These are phyloP conservation scores for Melanostoma mellinum DNA, from an alignment of 2,888 invertebrate genomes.

Conservation along the genomic window DNA sequence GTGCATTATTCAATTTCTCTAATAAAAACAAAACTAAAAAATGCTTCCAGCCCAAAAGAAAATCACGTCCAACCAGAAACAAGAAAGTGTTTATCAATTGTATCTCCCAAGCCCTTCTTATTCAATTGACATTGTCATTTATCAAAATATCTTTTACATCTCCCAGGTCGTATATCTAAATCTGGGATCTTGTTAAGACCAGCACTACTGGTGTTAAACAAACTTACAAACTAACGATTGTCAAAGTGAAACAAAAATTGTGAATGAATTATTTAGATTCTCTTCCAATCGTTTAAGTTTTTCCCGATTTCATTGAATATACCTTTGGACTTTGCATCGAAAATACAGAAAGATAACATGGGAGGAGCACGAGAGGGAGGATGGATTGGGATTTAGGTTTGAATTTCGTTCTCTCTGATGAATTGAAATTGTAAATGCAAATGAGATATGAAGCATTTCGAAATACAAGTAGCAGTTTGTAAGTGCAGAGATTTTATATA, in stretches of 20 bases:
- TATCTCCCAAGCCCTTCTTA: constrained; percentile 16
- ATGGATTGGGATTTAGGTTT: not conserved
- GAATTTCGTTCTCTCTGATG: constrained; percentile 2
- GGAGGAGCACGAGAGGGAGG: not conserved
- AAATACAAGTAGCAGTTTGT: not conserved
- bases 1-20: constrained; percentile 58
- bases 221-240: constrained; percentile 32
- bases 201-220: constrained; percentile 26
- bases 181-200: constrained; percentile 35
- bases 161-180: constrained; percentile 41
- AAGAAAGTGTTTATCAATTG: constrained; percentile 39
- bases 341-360: not conserved
- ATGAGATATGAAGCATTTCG: constrained; percentile 18
- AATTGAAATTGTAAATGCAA: constrained; percentile 32
- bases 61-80: constrained; percentile 8
- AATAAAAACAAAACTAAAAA: constrained; percentile 5
- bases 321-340: not conserved
- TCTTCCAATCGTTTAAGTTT: constrained; percentile 16
- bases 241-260: constrained; percentile 26
- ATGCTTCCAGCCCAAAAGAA: not conserved
- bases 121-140: constrained; percentile 59
- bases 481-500: not conserved
- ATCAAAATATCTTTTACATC: constrained; percentile 55
- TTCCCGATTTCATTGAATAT: constrained; percentile 1
- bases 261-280: constrained; percentile 47